A percentile compares a stretch with the other conserved stretches of the same genome.
Conservation (phyloP, 2,888 invertebrate genomes). For the Conchocele bisecta region DNA sequence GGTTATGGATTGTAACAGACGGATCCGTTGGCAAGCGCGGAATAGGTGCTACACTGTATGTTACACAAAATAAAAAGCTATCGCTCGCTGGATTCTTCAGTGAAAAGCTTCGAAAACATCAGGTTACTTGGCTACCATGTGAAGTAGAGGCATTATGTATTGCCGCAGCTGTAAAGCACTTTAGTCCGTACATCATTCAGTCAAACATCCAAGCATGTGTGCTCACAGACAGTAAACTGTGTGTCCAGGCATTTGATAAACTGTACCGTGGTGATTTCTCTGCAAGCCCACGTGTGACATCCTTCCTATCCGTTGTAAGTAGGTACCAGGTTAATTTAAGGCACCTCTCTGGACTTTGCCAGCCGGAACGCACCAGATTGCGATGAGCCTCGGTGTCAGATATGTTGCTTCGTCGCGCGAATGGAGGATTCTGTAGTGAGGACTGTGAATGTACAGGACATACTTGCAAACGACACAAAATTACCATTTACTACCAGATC, state of each 20-base stretch:
- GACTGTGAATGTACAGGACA: constrained; percentile 7
- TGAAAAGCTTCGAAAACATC: constrained; percentile 59
- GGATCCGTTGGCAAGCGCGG: constrained; percentile 47
- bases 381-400: constrained; percentile 25
- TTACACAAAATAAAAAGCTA: constrained; percentile 31
- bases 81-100: constrained; percentile 61
- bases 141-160: constrained; percentile 62
- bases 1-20: constrained; percentile 50
- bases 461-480: neutral
- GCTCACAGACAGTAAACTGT: constrained; percentile 59
- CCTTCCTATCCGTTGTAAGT: constrained; percentile 51
- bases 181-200: constrained; percentile 56
- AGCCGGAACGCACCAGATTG: constrained; percentile 43
- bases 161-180: constrained; percentile 55
- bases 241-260: constrained; percentile 61
- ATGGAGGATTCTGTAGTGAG: constrained; percentile 43
- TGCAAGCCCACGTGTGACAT: constrained; percentile 51
- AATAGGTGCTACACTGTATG: constrained; percentile 62
- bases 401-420: constrained; percentile 8
- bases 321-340: constrained; percentile 36
- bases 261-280: constrained; percentile 59
- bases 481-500: constrained; percentile 42
- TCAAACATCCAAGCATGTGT: constrained; percentile 32
- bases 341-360: constrained; percentile 41
- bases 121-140: constrained; percentile 60